Evolutionary conservation across 2,888 invertebrate genomes (phyloP).

Genomic region (Leistus spinibarbis): DNA sequence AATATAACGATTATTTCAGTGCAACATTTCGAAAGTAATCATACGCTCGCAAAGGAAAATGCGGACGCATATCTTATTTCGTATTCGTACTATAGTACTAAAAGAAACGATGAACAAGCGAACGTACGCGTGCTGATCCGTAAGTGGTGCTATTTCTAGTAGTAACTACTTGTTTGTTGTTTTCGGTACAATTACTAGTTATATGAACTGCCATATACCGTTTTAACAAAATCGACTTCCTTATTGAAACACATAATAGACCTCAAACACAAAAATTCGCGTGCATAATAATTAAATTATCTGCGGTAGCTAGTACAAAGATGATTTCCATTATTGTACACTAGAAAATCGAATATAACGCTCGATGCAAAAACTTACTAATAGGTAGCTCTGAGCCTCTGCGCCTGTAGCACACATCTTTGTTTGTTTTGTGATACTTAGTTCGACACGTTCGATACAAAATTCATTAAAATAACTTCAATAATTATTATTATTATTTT

Average conservation of each 20-base stretch:
- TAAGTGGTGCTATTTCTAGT: neutral
- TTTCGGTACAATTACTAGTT: neutral
- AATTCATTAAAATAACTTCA: neutral
- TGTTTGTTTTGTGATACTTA: neutral
- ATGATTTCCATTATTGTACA: neutral
- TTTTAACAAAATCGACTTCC: constrained; percentile 16
- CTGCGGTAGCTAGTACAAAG: constrained; percentile 1
- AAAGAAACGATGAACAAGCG: neutral
- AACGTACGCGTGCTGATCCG: neutral
- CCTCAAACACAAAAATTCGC: neutral
- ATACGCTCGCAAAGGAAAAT: neutral
- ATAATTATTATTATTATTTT: no score
- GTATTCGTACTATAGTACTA: no score
- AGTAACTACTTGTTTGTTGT: neutral
- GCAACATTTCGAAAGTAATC: neutral
- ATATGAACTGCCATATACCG: constrained; percentile 4
- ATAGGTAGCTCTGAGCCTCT: neutral
- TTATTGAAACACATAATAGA: constrained; percentile 19
- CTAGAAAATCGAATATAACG: neutral
- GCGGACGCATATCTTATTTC: neutral
- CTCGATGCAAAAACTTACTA: neutral
- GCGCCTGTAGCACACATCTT: neutral
- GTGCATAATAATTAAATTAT: constrained; percentile 20
- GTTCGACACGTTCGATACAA: neutral
- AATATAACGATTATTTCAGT: neutral